Base-by-base conservation (phyloP, 2,113 vertebrate genomes). In the Dasypus novemcinctus region DNA sequence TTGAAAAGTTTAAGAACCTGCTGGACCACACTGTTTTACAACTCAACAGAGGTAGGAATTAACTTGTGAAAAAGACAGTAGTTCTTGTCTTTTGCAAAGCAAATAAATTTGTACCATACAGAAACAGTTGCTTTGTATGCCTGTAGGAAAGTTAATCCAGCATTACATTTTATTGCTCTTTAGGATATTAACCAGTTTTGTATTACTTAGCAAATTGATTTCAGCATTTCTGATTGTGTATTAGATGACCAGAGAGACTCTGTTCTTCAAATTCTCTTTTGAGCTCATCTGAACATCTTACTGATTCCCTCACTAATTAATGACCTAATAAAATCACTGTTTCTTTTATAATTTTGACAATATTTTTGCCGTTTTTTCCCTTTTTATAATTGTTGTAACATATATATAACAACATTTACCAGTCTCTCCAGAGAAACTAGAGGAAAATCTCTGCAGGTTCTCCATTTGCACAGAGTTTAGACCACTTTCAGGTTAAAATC, bases 271-370 rank as follows among this genome's bases (percentile, higher is more conserved):
- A 52, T 84, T 87, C 38, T 78, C 61, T n/a, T 85, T 15, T 61
- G 66, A 93, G 81, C 7, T 85, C 8, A 20, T 64, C 38, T 90
- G 81, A 66, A 78, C 41, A 86, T n/a, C n/a, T n/a, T n/a, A n/a
- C n/a, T n/a, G n/a, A n/a, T n/a, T n/a, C n/a, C n/a, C n/a, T n/a
- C n/a, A 83, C 31, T 88, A 75, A 31, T 66, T 46, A 84, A 25
- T 89, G 46, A 94, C 13, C 31, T 46, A 87, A 74, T 61, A 76
- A 89, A 94, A 91, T 21, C 90, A 36, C 31, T 90, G 27, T 87
- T 87, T 69, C 49, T 38, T 81, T 74, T 72, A 82, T 57, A 52
- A 88, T 79, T 90, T 82, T 75, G 25, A 63, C 52, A 91, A 87
- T 80, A 41, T 54, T 79, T 52, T 52, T 52, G 11, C 11, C 49